Conservation (phyloP, 2,113 vertebrate genomes). For the Vimba vimba region DNA sequence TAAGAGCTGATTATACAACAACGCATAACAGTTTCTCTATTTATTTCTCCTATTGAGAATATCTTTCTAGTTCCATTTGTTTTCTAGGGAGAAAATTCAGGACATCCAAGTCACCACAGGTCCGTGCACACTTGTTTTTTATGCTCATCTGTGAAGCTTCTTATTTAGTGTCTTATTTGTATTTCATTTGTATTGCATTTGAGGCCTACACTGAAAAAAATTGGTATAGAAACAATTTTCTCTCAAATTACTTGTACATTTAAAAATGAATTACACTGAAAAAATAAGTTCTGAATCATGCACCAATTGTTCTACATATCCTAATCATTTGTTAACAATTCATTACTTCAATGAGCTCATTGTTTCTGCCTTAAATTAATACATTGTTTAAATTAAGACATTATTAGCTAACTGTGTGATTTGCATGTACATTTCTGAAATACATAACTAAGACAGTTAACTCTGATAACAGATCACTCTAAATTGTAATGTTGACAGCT, state of each 20-base stretch:
- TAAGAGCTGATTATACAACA: constrained; percentile 63
- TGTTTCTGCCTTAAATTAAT: no score
- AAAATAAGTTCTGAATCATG: not conserved
- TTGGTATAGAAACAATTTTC: not conserved
- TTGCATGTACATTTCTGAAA: no score
- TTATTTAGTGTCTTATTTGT: not conserved
- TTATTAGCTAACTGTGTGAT: no score
- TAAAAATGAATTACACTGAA: not conserved
- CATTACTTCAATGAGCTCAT: no score
- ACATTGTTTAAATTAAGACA: no score
- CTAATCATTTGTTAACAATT: no score
- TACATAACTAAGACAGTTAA: no score
- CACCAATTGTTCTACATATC: no score
- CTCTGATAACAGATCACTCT: no score
- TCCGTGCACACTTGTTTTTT: not conserved
- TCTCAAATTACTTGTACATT: not conserved
- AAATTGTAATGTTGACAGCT: no score
- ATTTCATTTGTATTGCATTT: not conserved
- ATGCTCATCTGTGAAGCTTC: not conserved
- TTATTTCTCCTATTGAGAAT: not conserved
- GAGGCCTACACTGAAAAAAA: not conserved
- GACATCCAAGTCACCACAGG: not conserved
- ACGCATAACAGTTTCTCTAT: constrained; percentile 17
- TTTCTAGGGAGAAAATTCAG: not conserved
- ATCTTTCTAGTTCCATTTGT: not conserved